Evolutionary conservation across 2,113 vertebrate species (phyloP).

Genomic region (Plestiodon gilberti): DNA sequence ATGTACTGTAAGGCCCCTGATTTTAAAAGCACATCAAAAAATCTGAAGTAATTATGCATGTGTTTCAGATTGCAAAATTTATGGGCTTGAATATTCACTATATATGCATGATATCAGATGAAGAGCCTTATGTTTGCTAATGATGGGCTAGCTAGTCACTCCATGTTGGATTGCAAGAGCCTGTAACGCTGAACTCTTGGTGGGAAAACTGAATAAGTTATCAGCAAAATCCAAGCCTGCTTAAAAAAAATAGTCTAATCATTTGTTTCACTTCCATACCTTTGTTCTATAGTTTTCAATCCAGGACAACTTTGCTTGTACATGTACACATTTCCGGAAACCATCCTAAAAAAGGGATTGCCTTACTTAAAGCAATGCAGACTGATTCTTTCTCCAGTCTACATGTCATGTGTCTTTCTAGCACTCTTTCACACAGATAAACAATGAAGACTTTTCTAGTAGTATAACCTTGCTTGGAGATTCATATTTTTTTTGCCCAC

Average conservation of each 20-base stretch:
- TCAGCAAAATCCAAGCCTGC: neutral
- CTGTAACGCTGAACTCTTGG: neutral
- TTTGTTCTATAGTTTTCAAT: neutral
- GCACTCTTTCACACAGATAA: neutral
- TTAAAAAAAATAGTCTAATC: neutral
- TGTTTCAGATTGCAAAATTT: neutral
- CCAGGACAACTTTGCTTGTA: neutral
- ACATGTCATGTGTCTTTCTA: neutral
- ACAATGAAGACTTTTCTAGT: neutral
- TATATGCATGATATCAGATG: neutral
- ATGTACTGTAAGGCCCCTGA: neutral
- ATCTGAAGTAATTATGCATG: fast-evolving
- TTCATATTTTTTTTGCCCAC: neutral
- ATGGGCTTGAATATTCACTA: neutral
- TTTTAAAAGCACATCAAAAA: neutral
- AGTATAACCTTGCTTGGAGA: neutral
- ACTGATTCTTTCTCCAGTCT: neutral
- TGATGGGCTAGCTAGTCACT: neutral
- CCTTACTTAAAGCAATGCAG: neutral
- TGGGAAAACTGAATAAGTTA: neutral
- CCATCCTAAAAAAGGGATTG: neutral
- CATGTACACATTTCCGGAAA: neutral
- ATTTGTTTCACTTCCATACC: neutral
- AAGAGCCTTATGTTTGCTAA: neutral
- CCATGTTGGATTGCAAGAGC: neutral